Conservation (phyloP, 2,113 vertebrate genomes). For the Falco punctatus region DNA sequence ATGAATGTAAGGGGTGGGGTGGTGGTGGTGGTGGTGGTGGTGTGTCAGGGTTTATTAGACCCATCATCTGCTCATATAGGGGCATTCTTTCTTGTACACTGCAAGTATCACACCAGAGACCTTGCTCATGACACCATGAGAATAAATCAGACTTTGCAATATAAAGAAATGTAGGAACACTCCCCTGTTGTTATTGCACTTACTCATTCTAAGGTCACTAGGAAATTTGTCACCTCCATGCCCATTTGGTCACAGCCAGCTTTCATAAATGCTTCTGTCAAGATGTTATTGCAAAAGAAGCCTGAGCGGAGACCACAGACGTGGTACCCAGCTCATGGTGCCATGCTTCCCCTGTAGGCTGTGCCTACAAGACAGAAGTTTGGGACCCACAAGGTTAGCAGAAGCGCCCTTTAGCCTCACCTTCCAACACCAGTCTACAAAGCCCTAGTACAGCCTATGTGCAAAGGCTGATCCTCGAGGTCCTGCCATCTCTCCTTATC, state of each 20-base stretch:
- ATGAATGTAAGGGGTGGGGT: rapidly evolving
- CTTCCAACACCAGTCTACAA: neutral
- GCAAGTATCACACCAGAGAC: too few species aligned
- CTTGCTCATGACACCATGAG: rapidly evolving
- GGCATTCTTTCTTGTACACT: rapidly evolving
- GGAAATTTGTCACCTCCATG: neutral
- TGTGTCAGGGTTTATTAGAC: neutral
- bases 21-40: too few species aligned
- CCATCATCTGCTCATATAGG: neutral
- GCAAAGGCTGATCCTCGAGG: rapidly evolving
- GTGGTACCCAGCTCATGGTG: rapidly evolving
- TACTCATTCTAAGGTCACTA: neutral
- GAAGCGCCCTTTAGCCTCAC: rapidly evolving
- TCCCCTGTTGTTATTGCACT: neutral
- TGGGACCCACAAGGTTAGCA: neutral
- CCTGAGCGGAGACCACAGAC: rapidly evolving
- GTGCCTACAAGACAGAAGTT: neutral
- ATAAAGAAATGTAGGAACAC: too few species aligned
- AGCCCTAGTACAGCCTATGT: neutral
- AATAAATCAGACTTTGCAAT: neutral
- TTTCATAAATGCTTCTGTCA: neutral
- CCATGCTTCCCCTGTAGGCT: neutral
- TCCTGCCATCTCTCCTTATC: neutral
- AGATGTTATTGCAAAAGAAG: neutral
- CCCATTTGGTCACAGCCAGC: neutral